Evolutionary conservation across 1,140 invertebrate species (phyloP), one percentile per base, ranked within the genome.

Genomic region (Harpegnathos saltator): DNA sequence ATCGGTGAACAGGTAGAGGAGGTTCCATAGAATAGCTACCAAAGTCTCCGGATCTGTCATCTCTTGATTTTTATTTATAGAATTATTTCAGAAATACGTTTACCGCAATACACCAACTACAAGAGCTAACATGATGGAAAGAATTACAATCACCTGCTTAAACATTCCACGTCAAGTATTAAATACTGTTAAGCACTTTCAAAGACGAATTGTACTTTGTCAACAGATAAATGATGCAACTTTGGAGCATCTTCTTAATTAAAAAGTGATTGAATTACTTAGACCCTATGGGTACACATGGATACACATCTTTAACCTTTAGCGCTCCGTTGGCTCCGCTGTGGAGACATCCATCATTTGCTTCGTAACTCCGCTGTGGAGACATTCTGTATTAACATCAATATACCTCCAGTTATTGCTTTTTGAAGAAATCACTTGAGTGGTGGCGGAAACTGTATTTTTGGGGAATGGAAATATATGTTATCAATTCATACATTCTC

Each of bases 111-210:
- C 5, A 66, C 63, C 44, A 66, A 33, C 33, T 1, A 33, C 7
- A 3, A 3, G 19, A 66, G 38, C 24, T 48, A 19, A 66, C 11
- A 66, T 48, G 38, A 66, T 48, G 38, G 4, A 66, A 11, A 50
- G 29, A 48, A 66, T 66, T 3, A 66, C 19, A 12, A 48, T n/a
- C 63, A 19, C 12, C 38, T n/a, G n/a, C n/a, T n/a, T n/a, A n/a
- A 50, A 66, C 9, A 66, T 48, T 66, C 38, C 38, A 66, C 38
- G 24, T 2, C 0, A 44, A 38, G 63, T 48, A 48, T 12, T 66
- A 11, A 38, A 19, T 66, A 66, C 63, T 66, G 63, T 50, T 66
- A 66, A 19, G 48, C n/a, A 66, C 48, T 66, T 66, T 33, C 19
- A 50, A 50, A 19, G 19, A 12, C 19, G 38, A 3, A 50, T 66